These are phyloP conservation scores for Datnioides undecimradiatus DNA, from an alignment of 2,113 vertebrate genomes.

Conservation along the genomic window DNA sequence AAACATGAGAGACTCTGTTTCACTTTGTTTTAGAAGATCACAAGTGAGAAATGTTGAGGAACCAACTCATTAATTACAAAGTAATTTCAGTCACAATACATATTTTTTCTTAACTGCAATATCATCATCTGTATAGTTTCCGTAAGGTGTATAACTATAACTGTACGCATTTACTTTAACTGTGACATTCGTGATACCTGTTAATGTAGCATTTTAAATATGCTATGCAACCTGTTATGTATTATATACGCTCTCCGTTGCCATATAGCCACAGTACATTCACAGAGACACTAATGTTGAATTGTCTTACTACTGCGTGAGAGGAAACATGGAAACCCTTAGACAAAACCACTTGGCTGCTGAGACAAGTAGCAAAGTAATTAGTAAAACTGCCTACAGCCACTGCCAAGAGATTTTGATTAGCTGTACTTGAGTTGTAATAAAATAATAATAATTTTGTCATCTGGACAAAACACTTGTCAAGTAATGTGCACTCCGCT, in stretches of 20 bases:
- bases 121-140: background rate
- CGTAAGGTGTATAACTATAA: too few species aligned
- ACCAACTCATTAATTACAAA: too few species aligned
- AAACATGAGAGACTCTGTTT: background rate
- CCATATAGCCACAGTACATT: background rate
- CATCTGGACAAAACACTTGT: slow-evolving; percentile 35
- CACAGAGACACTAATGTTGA: background rate
- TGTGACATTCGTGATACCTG: too few species aligned
- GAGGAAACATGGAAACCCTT: background rate
- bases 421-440: slow-evolving; percentile 40
- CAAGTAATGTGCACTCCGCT: slow-evolving; percentile 19
- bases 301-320: background rate
- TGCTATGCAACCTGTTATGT: background rate
- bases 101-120: background rate
- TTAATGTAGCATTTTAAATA: background rate
- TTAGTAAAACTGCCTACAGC: slow-evolving; percentile 19
- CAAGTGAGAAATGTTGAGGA: background rate
- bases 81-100: background rate
- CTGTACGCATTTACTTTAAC: too few species aligned
- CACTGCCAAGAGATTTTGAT: slow-evolving; percentile 32
- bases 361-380: slow-evolving; percentile 35
- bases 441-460: slow-evolving; percentile 47
- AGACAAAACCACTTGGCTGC: slow-evolving; percentile 17
- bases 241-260: background rate
- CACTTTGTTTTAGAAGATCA: too few species aligned